Evolutionary conservation across 2,888 invertebrate genomes (phyloP).

Genomic region (Acanthosepion esculentum): DNA sequence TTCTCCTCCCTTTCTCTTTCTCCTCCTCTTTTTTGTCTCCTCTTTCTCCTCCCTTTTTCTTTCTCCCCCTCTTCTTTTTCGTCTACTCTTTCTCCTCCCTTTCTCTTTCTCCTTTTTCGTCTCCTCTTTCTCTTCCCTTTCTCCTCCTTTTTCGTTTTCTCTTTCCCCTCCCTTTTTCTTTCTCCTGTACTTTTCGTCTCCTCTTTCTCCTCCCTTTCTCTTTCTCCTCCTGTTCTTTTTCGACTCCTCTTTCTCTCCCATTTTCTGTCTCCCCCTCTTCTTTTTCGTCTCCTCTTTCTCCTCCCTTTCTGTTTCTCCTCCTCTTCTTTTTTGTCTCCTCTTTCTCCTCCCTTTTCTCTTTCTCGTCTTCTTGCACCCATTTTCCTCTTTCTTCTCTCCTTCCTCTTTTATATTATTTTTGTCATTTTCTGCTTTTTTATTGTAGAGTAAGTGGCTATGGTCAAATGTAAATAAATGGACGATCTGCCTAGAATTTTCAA

Average conservation of each 20-base stretch:
- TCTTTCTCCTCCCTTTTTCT: not conserved
- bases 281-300: too few species aligned
- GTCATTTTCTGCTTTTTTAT: too few species aligned
- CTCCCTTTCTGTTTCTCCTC: not conserved
- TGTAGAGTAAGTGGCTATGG: too few species aligned
- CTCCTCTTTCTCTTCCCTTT: not conserved
- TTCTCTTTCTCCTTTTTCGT: not conserved
- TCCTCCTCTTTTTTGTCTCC: too few species aligned
- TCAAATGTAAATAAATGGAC: too few species aligned
- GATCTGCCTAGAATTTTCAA: too few species aligned
- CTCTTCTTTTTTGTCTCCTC: too few species aligned
- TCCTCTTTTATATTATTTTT: not conserved
- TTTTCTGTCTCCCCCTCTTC: not conserved
- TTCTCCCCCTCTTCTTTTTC: not conserved
- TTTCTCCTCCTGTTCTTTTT: not conserved
- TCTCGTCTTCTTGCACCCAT: too few species aligned
- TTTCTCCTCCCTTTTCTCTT: rapidly evolving
- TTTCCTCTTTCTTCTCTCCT: not conserved
- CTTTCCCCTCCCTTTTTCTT: not conserved
- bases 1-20: not conserved
- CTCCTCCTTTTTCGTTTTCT: too few species aligned
- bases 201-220: not conserved
- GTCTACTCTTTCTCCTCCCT: not conserved
- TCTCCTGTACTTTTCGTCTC: too few species aligned
- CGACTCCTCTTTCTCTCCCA: not conserved